These are phyloP conservation scores for Hyles euphorbiae DNA, from an alignment of 1,140 invertebrate genomes.

Conservation along the genomic window DNA sequence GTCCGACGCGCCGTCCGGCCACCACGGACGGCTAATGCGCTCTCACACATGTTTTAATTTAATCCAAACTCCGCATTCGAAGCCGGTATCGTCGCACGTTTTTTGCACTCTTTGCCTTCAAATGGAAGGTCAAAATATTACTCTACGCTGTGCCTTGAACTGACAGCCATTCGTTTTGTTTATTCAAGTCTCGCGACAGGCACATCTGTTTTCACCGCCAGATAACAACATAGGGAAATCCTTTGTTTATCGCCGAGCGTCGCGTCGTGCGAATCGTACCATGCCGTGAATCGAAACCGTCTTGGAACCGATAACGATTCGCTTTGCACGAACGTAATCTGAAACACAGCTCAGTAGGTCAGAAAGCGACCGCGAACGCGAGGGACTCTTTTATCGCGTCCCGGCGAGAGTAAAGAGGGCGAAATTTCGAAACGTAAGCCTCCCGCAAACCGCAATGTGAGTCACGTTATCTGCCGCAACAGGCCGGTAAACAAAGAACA, in stretches of 20 bases:
- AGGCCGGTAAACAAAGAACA: slow-evolving; percentile 23
- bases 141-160: slow-evolving; percentile 1
- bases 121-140: slow-evolving; percentile 20
- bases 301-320: slow-evolving; percentile 29
- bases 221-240: slow-evolving; percentile 40
- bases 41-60: slow-evolving; percentile 17
- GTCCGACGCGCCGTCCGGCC: too few species aligned
- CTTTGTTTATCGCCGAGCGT: slow-evolving; percentile 26
- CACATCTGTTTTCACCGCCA: slow-evolving; percentile 23
- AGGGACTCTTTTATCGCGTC: slow-evolving; percentile 23
- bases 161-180: slow-evolving; percentile 4
- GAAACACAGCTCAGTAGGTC: slow-evolving; percentile 24
- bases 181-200: slow-evolving; percentile 11
- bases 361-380: slow-evolving; percentile 29
- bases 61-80: slow-evolving; percentile 12
- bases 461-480: slow-evolving; percentile 31
- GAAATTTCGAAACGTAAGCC: slow-evolving; percentile 34
- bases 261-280: slow-evolving; percentile 7
- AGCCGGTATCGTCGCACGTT: slow-evolving; percentile 8
- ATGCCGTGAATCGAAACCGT: slow-evolving; percentile 11
- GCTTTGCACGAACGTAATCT: slow-evolving; percentile 32
- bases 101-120: slow-evolving; percentile 20
- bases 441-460: slow-evolving; percentile 32
- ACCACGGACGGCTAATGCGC: too few species aligned
- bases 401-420: slow-evolving; percentile 16